Percentiles rank a stretch among this genome's conserved stretches.
Conservation (phyloP, 1,140 invertebrate species). For the Centruroides sculpturatus region DNA sequence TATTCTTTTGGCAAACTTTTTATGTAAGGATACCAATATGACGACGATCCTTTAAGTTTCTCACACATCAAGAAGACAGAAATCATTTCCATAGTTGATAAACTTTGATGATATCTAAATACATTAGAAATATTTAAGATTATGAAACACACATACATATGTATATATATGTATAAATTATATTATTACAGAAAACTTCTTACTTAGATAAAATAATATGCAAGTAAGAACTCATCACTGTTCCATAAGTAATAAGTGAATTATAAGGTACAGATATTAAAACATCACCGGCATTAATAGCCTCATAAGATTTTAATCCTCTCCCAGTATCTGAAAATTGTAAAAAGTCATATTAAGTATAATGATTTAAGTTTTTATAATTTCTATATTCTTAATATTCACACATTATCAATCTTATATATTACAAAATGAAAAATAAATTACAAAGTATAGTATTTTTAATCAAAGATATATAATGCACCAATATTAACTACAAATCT, state of each 20-base stretch:
- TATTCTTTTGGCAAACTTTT: constrained; percentile 39
- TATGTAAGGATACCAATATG: constrained; percentile 37
- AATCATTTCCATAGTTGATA: constrained; percentile 23
- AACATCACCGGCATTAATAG: constrained; percentile 34
- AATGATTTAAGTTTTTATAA: too few species aligned
- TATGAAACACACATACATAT: not conserved
- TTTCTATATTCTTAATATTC: too few species aligned
- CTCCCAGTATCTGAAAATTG: constrained; percentile 38
- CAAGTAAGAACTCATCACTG: constrained; percentile 23
- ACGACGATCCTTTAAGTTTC: constrained; percentile 19
- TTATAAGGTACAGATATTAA: constrained; percentile 40
- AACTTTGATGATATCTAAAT: constrained; percentile 2
- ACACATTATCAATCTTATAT: too few species aligned
- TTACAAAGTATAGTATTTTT: too few species aligned
- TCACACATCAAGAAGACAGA: constrained; percentile 44
- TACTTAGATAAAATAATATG: constrained; percentile 8
- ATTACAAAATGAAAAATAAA: too few species aligned
- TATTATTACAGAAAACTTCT: not conserved
- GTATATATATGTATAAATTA: not conserved
- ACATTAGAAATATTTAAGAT: not conserved
- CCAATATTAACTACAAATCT: too few species aligned
- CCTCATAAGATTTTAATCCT: constrained; percentile 40
- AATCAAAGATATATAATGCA: too few species aligned
- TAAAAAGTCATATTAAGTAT: too few species aligned
- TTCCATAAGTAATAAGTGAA: constrained; percentile 40